Conservation (phyloP, 2,888 invertebrate species). For the Eristalis pertinax region DNA sequence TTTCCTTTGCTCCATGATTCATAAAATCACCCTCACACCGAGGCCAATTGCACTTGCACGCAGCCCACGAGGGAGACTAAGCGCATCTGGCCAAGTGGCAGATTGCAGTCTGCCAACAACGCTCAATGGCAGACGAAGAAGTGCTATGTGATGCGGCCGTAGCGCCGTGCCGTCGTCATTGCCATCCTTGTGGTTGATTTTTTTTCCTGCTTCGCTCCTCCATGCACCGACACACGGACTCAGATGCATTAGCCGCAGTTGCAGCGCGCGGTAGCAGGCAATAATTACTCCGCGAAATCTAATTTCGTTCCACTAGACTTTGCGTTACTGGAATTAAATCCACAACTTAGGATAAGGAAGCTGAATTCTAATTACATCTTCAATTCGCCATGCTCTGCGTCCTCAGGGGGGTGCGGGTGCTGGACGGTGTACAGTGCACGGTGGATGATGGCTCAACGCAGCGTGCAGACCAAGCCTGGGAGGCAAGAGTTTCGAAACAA, state of each 20-base stretch:
- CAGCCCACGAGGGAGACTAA: conserved; percentile 27
- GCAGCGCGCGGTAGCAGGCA: conserved; percentile 27
- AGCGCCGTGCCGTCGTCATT: conserved; percentile 17
- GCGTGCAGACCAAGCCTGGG: conserved; percentile 24
- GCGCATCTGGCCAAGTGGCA: conserved; percentile 67
- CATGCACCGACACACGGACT: conserved; percentile 2
- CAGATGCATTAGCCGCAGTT: conserved; percentile 26
- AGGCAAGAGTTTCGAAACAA: conserved; percentile 41
- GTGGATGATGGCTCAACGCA: background rate
- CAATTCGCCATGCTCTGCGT: conserved; percentile 31
- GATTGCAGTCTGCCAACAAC: conserved; percentile 52
- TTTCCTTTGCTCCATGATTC: conserved; percentile 60
- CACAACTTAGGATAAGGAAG: conserved; percentile 67
- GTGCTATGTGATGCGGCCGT: background rate
- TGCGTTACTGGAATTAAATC: conserved; percentile 65
- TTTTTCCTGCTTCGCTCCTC: conserved; percentile 15
- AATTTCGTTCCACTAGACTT: conserved; percentile 69
- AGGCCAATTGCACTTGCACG: conserved; percentile 35
- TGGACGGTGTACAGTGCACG: background rate
- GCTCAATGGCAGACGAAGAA: conserved; percentile 40
- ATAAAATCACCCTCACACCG: conserved; percentile 50
- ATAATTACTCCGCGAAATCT: conserved; percentile 70
- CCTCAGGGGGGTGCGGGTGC: conserved; percentile 15
- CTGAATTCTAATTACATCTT: conserved; percentile 65
- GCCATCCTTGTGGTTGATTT: conserved; percentile 17